A percentile compares a stretch with the other conserved stretches of the same genome.
Conservation (phyloP, 1,140 invertebrate genomes). For the Diploscapter pachys region DNA sequence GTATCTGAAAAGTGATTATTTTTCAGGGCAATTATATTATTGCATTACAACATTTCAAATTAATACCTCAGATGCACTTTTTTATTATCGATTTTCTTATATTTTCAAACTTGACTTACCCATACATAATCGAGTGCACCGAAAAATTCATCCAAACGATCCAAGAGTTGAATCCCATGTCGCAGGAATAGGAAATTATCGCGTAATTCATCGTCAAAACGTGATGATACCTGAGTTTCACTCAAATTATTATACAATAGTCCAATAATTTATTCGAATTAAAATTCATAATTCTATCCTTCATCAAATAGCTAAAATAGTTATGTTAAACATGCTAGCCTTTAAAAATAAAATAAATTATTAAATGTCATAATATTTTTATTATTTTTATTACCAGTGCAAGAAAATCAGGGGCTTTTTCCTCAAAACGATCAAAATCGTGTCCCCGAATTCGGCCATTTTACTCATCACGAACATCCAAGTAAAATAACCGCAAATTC, state of each 20-base stretch:
- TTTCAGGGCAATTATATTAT: no score
- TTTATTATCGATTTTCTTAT: no score
- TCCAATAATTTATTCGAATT: no score
- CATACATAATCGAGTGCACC: conserved; percentile 94
- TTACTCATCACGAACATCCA: conserved; percentile 54
- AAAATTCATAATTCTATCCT: no score
- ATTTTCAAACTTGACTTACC: conserved; percentile 50
- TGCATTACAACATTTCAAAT: no score
- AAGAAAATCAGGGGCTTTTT: conserved; percentile 56
- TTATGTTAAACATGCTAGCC: no score
- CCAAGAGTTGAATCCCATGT: conserved; percentile 92
- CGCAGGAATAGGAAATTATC: conserved; percentile 93
- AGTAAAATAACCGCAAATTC: conserved; percentile 74
- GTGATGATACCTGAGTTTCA: conserved; percentile 65
- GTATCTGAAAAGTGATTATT: conserved; percentile 64
- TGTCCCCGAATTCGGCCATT: conserved; percentile 58
- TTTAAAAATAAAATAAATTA: no score
- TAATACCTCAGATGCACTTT: no score
- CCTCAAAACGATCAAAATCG: conserved; percentile 53
- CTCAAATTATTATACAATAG: no score
- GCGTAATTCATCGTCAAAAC: conserved; percentile 79
- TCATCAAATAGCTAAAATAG: no score
- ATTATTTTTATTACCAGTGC: conserved; percentile 65
- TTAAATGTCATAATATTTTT: no score
- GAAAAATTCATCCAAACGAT: conserved; percentile 97